Conservation (phyloP, 37 sponge, comb jelly and placozoan genomes). For the Ephydatia muelleri region DNA sequence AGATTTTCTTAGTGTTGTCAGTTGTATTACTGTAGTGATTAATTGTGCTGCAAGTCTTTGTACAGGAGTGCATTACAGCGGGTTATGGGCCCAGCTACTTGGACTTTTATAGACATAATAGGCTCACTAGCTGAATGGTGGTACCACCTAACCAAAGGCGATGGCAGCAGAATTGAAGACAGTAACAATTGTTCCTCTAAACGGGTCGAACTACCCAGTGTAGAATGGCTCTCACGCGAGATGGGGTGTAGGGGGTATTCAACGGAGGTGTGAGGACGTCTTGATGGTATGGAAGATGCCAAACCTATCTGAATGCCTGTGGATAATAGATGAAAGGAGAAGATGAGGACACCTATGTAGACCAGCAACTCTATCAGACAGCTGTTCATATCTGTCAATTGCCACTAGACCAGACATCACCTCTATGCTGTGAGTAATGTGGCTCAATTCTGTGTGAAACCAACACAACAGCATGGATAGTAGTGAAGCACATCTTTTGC, state of each 20-base stretch:
- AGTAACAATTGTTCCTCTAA: slow-evolving; percentile 9
- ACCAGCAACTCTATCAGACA: slow-evolving; percentile 44
- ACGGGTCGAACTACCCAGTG: slow-evolving; percentile 14
- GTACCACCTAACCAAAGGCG: not conserved
- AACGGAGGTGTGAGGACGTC: slow-evolving; percentile 18
- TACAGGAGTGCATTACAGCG: too few species aligned
- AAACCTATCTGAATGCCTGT: slow-evolving; percentile 36
- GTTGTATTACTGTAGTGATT: too few species aligned
- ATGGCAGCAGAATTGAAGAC: not conserved
- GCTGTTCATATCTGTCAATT: slow-evolving; percentile 51
- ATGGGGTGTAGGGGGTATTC: not conserved
- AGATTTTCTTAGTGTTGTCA: too few species aligned
- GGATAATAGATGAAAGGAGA: slow-evolving; percentile 15
- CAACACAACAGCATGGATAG: slow-evolving; percentile 26
- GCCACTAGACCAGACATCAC: slow-evolving; percentile 58
- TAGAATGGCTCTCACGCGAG: slow-evolving; percentile 5
- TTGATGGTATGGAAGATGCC: slow-evolving; percentile 37
- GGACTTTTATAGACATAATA: not conserved
- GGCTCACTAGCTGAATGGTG: not conserved
- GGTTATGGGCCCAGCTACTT: not conserved
- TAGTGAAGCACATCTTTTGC: slow-evolving; percentile 33
- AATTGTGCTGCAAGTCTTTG: too few species aligned
- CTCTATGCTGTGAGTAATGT: slow-evolving; percentile 22
- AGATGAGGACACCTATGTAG: slow-evolving; percentile 25
- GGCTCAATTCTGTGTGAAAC: slow-evolving; percentile 27